phyloP scores from a whole-genome alignment of 2,888 invertebrate species.

The Cantharis rustica region DNA sequence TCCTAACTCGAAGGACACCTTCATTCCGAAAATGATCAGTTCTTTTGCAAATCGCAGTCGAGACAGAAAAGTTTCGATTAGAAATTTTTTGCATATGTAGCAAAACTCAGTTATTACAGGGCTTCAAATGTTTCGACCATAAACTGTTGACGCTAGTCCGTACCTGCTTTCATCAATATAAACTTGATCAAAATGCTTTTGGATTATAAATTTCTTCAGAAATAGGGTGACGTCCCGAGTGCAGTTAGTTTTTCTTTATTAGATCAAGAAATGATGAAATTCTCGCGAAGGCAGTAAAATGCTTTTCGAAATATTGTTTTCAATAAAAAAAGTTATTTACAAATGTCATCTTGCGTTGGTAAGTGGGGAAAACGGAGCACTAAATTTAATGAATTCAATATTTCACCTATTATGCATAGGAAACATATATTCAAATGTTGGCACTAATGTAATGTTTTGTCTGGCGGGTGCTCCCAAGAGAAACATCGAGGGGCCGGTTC shows the following conservation, averaged over 20 bases:
- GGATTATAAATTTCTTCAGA: no score
- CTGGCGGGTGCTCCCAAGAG: slow-evolving; percentile 48
- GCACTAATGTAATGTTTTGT: slow-evolving; percentile 54
- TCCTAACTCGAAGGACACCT: no score
- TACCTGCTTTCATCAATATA: no score
- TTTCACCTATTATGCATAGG: slow-evolving; percentile 22
- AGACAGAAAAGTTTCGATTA: no score
- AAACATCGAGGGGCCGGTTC: slow-evolving; percentile 44
- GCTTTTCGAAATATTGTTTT: background rate
- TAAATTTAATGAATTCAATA: slow-evolving; percentile 5
- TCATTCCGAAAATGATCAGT: no score
- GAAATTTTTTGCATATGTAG: no score
- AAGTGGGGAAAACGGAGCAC: background rate
- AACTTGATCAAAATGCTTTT: no score
- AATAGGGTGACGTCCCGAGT: background rate
- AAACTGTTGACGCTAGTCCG: no score
- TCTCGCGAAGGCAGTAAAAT: background rate
- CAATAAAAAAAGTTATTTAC: background rate
- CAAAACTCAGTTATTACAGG: no score
- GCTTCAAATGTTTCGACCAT: no score
- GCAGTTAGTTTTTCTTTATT: background rate
- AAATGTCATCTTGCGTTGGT: background rate
- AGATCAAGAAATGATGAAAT: background rate
- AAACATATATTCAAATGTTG: slow-evolving; percentile 39
- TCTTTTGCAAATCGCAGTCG: no score